Conservation (phyloP, 2,888 invertebrate genomes). For the Amphimallon solstitiale region DNA sequence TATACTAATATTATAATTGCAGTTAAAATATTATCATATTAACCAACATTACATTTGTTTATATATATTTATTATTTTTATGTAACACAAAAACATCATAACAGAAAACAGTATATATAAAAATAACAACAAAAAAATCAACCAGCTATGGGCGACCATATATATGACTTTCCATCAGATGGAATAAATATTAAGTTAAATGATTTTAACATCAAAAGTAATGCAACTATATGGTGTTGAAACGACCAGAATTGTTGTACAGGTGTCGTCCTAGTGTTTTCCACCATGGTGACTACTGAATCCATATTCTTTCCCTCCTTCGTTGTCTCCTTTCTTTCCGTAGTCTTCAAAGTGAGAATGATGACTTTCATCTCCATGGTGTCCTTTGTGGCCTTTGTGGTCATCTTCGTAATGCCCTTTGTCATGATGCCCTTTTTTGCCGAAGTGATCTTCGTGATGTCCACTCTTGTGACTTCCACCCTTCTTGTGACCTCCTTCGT, state of each 20-base stretch:
- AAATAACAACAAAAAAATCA: slow-evolving; percentile 29
- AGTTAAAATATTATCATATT: too few relatives aligned
- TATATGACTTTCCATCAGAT: not conserved
- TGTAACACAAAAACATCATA: slow-evolving; percentile 28
- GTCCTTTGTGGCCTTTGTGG: slow-evolving; percentile 82
- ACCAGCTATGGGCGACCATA: slow-evolving; percentile 30
- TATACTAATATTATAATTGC: too few relatives aligned
- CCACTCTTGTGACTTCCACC: slow-evolving; percentile 82
- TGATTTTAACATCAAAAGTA: slow-evolving; percentile 23
- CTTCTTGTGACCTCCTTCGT: slow-evolving; percentile 78
- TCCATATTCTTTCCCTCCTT: slow-evolving; percentile 83
- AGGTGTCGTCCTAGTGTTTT: slow-evolving; percentile 27
- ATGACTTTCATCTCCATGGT: slow-evolving; percentile 69
- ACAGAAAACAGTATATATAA: slow-evolving; percentile 33
- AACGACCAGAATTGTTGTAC: slow-evolving; percentile 15
- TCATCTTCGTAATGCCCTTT: slow-evolving; percentile 84
- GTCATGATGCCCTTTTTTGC: slow-evolving; percentile 82
- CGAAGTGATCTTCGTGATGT: slow-evolving; percentile 80
- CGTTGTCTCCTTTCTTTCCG: slow-evolving; percentile 83
- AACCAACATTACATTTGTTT: not conserved
- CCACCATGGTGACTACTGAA: slow-evolving; percentile 33
- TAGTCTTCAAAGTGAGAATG: slow-evolving; percentile 69
- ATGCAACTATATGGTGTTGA: slow-evolving; percentile 9
- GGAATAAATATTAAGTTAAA: slow-evolving; percentile 29
- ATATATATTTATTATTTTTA: slow-evolving; percentile 28